Percentiles rank a stretch among this genome's conserved stretches.
phyloP scores from a whole-genome alignment of 1,140 invertebrate genomes.

The Bombus waltoni region DNA sequence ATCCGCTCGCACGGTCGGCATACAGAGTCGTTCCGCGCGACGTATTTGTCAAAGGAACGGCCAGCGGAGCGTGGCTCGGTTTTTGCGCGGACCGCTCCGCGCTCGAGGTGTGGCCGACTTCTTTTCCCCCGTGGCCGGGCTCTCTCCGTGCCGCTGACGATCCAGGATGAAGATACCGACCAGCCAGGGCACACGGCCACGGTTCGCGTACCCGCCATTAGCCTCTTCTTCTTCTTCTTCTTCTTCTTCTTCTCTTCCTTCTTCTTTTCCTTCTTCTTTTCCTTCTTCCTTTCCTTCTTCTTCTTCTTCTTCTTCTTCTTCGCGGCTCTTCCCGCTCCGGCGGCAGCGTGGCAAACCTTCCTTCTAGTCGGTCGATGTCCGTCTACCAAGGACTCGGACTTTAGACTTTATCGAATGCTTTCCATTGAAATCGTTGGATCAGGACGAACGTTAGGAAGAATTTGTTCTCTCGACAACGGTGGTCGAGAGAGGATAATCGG shows the following conservation, averaged over 20 bases:
- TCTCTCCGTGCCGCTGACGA: conserved; percentile 13
- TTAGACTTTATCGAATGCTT: no score
- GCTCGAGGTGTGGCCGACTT: conserved; percentile 40
- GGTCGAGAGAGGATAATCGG: no score
- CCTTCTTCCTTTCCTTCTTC: not conserved
- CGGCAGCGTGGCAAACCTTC: not conserved
- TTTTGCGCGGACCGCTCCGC: conserved; percentile 27
- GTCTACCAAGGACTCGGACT: not conserved
- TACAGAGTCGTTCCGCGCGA: conserved; percentile 36
- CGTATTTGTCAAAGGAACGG: conserved; percentile 45
- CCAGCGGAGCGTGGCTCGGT: conserved; percentile 28
- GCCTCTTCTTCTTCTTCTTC: not conserved
- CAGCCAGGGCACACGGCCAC: conserved; percentile 15
- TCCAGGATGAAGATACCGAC: conserved; percentile 38
- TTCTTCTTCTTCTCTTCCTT: no score
- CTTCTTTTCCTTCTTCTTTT: not conserved
- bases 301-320: not conserved
- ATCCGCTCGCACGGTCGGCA: conserved; percentile 11
- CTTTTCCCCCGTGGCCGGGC: conserved; percentile 16
- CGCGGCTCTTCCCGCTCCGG: not conserved
- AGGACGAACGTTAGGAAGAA: no score
- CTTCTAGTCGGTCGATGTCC: not conserved
- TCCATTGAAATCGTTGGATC: no score
- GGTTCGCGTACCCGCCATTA: conserved; percentile 18
- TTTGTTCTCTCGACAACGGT: no score